Evolutionary conservation across 2,797 vertebrate genomes (phyloP), one percentile per base, ranked within the genome.

Genomic region (Podargus strigoides): DNA sequence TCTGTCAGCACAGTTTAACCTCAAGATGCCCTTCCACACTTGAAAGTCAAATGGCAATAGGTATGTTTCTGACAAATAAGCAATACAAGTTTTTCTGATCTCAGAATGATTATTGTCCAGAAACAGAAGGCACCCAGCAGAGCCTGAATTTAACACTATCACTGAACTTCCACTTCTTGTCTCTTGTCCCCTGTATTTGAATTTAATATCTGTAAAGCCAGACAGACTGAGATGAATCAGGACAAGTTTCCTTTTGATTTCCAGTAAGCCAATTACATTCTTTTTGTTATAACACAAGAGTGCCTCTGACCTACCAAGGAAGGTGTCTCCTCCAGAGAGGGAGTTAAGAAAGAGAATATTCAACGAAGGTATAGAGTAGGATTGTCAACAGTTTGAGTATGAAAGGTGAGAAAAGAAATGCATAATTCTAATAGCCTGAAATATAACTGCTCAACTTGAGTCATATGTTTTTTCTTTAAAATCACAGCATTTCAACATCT

Each of bases 181-280:
- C 58, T 69, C 75, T 42, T 37, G 13, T 75, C 34, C 37, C 78
- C 50, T 58, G 20, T 60, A 87, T 69, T 84, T 85, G 70, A 66
- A 64, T 87, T 77, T 67, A 89, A 4, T 75, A 52, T 56, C 64
- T 77, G 37, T 72, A 89, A 83, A 89, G 78, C 28, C 68, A 94
- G 89, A 67, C 22, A 74, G 37, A 53, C 67, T 69, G 73, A 90
- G 39, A 80, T 88, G 46, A 95, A 93, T 91, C 30, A 68, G 77
- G 93, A 80, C 64, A 93, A 80, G 50, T 21, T 88, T 32, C 21
- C 56, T 84, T 95, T 92, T 90, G 86, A 91, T 91, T 95, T 95
- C 83, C 88, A 88, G 63, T 67, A 76, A 85, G 66, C 42, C 86
- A 93, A 85, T 95, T 91, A 92, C 24, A 46, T 76, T 82, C 41